Evolutionary conservation across 1,140 invertebrate genomes (phyloP), one percentile per base, ranked within the genome.

Genomic region (Drosophila jambulina): DNA sequence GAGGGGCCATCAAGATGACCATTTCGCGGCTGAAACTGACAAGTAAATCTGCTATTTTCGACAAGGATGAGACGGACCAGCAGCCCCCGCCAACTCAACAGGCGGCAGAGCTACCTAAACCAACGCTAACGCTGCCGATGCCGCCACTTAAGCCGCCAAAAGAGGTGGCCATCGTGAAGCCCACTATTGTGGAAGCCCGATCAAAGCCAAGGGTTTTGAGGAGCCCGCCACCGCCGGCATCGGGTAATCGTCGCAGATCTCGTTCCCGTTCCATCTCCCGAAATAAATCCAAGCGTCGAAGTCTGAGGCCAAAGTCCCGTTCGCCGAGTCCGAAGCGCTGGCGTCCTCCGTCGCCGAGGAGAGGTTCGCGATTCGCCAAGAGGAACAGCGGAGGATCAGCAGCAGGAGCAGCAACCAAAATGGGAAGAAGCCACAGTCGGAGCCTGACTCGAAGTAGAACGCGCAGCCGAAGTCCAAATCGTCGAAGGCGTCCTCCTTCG

Each of bases 161-260:
- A 53, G 91, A 92, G 51, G 80, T 92, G 19, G 91, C 91, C 5
- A 92, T 92, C 57, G 91, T 92, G 0, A 92, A 92, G 54, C 91
- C 91, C 27, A 88, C 84, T n/a, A 92, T 92, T 34, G 80, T 88
- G 58, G 81, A 92, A 8, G 61, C 69, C 6, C 83, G 83, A 19
- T 36, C 54, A 13, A 84, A 78, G 48, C 38, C 63, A 9, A 72
- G 53, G 17, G 42, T 23, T 34, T 6, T 65, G 29, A 85, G 72
- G 25, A 72, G 53, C 59, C 64, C 63, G 3, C 64, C 63, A 17
- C 64, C 63, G 1, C 42, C 32, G 9, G 36, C 23, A 17, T n/a
- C n/a, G 1, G 34, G 21, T 7, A 58, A 32, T 38, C 40, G 78
- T 21, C 63, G 77, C 9, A 21, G 69, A 21, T 85, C 88, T 10